Conservation (phyloP, 2,113 vertebrate genomes). For the Toxostoma redivivum region DNA sequence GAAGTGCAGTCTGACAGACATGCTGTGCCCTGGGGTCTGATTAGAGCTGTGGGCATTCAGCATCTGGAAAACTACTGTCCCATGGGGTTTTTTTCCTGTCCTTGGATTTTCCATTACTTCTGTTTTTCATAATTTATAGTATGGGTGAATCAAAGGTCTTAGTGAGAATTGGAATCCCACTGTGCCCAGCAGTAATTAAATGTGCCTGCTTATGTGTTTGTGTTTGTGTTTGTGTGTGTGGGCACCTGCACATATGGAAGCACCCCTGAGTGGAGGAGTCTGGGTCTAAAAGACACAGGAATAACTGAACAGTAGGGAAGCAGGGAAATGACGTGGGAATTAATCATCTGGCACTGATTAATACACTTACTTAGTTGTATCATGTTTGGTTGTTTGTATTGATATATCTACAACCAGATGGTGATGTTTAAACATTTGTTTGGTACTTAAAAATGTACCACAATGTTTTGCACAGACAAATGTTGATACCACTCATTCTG, state of each 20-base stretch:
- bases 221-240: not conserved
- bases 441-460: conserved; percentile 51
- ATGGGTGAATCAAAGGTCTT: not conserved
- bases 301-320: not conserved
- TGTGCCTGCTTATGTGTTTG: not conserved
- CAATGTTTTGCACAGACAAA: conserved; percentile 45
- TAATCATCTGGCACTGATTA: conserved; percentile 39
- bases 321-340: not conserved
- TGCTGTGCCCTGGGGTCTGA: not conserved
- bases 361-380: conserved; percentile 39
- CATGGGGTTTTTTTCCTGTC: not conserved
- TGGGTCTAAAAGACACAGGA: not conserved
- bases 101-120: not conserved
- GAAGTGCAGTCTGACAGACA: not conserved
- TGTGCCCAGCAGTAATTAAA: not conserved
- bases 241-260: not conserved
- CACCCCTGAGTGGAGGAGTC: not conserved
- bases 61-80: not conserved
- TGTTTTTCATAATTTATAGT: not conserved
- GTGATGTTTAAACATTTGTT: conserved; percentile 63
- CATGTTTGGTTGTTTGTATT: conserved; percentile 63
- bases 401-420: conserved; percentile 55
- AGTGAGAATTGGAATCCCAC: not conserved
- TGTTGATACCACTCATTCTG: conserved; percentile 7
- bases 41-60: not conserved